These are phyloP conservation scores for Vandiemenella viatica DNA, from an alignment of 2,888 invertebrate genomes.

Conservation along the genomic window DNA sequence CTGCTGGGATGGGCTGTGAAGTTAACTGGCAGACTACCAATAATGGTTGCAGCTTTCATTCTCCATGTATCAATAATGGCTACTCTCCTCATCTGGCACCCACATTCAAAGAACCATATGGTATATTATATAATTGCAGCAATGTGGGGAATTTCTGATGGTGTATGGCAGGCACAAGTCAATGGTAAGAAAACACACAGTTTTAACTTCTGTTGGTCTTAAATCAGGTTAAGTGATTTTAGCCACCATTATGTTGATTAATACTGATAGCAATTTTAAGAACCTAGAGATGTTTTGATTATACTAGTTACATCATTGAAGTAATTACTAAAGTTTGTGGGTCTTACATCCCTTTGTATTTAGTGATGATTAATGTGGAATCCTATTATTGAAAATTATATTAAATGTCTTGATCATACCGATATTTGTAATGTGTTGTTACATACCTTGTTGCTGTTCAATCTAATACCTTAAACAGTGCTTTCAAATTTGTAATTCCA, in stretches of 20 bases:
- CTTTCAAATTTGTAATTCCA: no score
- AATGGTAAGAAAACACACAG: constrained; percentile 49
- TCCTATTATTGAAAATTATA: no score
- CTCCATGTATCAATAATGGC: constrained; percentile 55
- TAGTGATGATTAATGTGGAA: no score
- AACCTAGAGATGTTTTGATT: no score
- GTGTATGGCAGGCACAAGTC: constrained; percentile 82
- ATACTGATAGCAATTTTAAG: no score
- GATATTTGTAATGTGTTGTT: no score
- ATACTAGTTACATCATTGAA: no score
- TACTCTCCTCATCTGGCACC: constrained; percentile 54
- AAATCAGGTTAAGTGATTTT: neutral
- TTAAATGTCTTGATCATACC: no score
- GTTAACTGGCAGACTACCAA: constrained; percentile 59
- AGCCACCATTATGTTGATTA: neutral
- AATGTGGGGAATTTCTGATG: constrained; percentile 78
- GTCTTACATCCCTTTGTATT: no score
- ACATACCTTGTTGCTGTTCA: no score
- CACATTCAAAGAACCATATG: constrained; percentile 46
- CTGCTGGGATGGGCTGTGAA: constrained; percentile 65
- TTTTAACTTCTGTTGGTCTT: neutral
- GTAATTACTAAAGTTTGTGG: no score
- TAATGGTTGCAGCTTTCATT: constrained; percentile 57
- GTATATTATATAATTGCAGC: constrained; percentile 67
- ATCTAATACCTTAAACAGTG: no score